Evolutionary conservation across 2,113 vertebrate genomes (phyloP), one percentile per base, ranked within the genome.

Genomic region (Geothlypis trichas): DNA sequence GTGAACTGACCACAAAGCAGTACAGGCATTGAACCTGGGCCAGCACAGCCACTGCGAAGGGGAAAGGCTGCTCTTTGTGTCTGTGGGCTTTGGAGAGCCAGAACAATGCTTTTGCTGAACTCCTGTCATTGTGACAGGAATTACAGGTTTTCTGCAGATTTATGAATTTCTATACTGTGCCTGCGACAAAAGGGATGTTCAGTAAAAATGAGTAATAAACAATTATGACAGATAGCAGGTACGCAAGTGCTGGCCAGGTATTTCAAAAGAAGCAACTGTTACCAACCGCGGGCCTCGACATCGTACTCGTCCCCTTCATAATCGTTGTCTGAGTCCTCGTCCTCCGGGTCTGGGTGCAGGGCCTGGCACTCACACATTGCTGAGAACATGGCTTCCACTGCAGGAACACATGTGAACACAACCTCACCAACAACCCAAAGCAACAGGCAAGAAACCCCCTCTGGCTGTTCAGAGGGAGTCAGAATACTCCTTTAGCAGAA

Each of bases 291-390:
- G 37, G 99, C 99, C 95, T 99, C 99, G 19, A 99, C 98, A 2
- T 99, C 99, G 14, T 99, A 99, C 77, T 99, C 99, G 6, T 99
- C 99, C 69, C 99, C 99, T 69, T 99, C 99, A 0, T 99, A 99
- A 76, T 99, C 99, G 0, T 98, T 97, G 76, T 99, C 99, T 0
- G 99, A 99, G 94, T 99, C 99, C 1, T 98, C 98, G 18, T 99
- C 99, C 1, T 99, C 99, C 0, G 99, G 99, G 95, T 99, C 99
- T 0, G 99, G 99, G 73, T 99, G 99, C 86, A 99, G 97, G 26
- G 99, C 99, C 93, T 99, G 99, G 94, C 99, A 99, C 14, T 99
- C 99, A 14, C 99, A 99, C 99, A 99, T 99, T 0, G 99, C 98
- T 11, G 99, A 98, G 91, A 99, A 99, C 99, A 99, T 99, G 77